Evolutionary conservation across 2,888 invertebrate genomes (phyloP), one percentile per base, ranked within the genome.

Genomic region (Epiblema foenella): DNA sequence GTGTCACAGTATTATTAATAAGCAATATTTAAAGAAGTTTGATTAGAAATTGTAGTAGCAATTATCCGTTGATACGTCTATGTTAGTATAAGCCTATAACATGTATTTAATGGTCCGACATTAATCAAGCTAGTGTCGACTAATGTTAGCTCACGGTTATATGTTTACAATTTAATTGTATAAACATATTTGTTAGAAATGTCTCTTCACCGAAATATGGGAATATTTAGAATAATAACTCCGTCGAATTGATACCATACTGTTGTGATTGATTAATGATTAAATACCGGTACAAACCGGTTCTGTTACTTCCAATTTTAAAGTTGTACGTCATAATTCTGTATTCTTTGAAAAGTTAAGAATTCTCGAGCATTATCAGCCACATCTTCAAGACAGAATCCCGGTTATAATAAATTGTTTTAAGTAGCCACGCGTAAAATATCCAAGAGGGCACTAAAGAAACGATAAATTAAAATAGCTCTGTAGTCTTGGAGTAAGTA

Each of bases 401-500:
- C 46, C 46, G 15, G 39, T 54, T 42, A 46, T 37, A 70, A 70
- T 66, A 70, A 46, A 65, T 69, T 80, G 77, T 69, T 73, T 77
- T 62, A 71, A 76, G 60, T 68, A 71, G 54, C 46, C 42, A 72
- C 73, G 80, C 81, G 81, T 83, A 80, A 85, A 85, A 81, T 75
- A 70, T 78, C 86, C 80, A 78, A 88, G 85, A 82, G 76, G 76
- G 76, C 79, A 84, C 83, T 80, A 78, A 81, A 85, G 81, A 74
- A 82, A 84, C 78, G 77, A 78, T 80, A 85, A 69, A 84, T 86
- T 86, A 86, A 89, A 88, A 87, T 86, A 88, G 78, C 81, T 85
- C 73, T 70, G 74, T 76, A 78, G 73, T 75, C 76, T 77, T 63
- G 75, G 76, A 72, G 79, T 82, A 85, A 72, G 79, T 82, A 85